phyloP scores from a whole-genome alignment of 2,797 vertebrate genomes.

The Hafferia zeledoni region DNA sequence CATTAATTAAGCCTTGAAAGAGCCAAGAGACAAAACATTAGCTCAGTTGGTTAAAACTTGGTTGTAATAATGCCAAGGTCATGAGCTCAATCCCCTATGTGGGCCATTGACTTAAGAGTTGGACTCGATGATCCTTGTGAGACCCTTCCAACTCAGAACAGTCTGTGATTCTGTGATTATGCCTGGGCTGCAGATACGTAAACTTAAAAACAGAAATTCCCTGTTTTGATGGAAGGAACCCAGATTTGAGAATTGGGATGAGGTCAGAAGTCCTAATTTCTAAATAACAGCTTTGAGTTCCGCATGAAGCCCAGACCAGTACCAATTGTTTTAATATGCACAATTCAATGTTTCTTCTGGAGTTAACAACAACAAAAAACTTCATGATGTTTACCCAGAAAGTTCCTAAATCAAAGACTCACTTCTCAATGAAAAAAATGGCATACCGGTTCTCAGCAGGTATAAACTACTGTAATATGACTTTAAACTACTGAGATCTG shows the following conservation, averaged over 20 bases:
- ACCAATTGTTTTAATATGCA: not conserved
- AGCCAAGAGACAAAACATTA: not conserved
- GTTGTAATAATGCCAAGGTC: too few relatives aligned
- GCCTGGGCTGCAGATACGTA: not conserved
- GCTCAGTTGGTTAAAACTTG: too few relatives aligned
- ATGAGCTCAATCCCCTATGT: too few relatives aligned
- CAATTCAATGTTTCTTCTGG: not conserved
- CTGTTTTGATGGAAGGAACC: not conserved
- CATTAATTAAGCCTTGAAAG: constrained; percentile 29
- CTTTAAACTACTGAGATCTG: not conserved
- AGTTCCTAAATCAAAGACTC: not conserved
- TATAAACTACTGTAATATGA: not conserved
- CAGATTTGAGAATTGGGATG: not conserved
- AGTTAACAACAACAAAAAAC: not conserved
- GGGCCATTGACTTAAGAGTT: too few relatives aligned
- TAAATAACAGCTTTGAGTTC: not conserved
- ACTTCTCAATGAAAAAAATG: not conserved
- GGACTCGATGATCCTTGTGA: too few relatives aligned
- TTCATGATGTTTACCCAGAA: not conserved
- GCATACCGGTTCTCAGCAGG: not conserved
- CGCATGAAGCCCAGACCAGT: not conserved
- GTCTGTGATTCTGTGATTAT: too few relatives aligned
- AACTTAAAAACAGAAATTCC: not conserved
- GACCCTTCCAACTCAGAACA: too few relatives aligned
- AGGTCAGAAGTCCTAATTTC: not conserved